Conservation (phyloP, 2,888 invertebrate genomes). For the Sympetrum striolatum region DNA sequence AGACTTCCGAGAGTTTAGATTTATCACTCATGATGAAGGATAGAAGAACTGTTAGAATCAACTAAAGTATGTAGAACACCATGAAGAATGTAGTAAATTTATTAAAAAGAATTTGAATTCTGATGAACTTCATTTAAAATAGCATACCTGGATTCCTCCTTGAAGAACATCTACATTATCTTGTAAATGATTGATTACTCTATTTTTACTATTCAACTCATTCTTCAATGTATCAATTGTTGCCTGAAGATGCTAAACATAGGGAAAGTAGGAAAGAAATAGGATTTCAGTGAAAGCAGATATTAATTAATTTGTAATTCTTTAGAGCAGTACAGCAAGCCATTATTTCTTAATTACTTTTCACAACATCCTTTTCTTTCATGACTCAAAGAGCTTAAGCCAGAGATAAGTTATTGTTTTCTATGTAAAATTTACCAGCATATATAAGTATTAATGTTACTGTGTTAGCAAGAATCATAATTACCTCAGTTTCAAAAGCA, state of each 20-base stretch:
- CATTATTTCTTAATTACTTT: too few species aligned
- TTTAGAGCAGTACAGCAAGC: too few species aligned
- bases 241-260: conserved; percentile 55
- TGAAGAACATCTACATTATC: conserved; percentile 60
- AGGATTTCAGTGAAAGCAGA: background rate
- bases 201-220: conserved; percentile 57
- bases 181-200: conserved; percentile 59
- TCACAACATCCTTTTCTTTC: too few species aligned
- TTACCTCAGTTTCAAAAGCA: conserved; percentile 46
- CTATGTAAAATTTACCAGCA: background rate
- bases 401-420: too few species aligned
- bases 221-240: conserved; percentile 58
- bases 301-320: too few species aligned
- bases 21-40: too few species aligned
- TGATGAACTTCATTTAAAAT: background rate
- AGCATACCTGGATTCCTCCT: conserved; percentile 55
- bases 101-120: background rate
- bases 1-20: too few species aligned
- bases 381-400: too few species aligned
- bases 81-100: background rate
- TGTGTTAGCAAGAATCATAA: background rate
- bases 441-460: background rate
- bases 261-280: background rate
- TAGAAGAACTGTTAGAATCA: background rate
- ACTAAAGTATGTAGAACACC: background rate